Evolutionary conservation across 2,797 vertebrate species (phyloP).

Genomic region (Smutsia temminckii): DNA sequence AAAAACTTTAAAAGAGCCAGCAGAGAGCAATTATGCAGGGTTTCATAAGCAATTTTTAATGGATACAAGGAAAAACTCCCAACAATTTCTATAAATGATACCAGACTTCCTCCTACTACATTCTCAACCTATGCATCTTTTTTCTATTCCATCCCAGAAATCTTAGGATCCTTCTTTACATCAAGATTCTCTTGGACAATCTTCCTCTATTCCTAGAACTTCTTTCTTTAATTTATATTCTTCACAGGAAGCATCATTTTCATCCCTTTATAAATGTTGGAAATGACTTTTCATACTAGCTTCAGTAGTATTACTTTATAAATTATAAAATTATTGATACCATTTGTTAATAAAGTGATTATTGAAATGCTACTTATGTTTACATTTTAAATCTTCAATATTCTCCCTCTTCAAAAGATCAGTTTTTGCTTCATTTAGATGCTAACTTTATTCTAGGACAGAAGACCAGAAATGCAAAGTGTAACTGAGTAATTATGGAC

Average conservation of each 20-base stretch:
- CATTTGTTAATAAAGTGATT: neutral
- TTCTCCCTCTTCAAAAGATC: constrained; percentile 14
- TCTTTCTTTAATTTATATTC: neutral
- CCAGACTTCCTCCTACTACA: neutral
- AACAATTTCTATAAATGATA: neutral
- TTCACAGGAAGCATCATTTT: neutral
- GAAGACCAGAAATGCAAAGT: neutral
- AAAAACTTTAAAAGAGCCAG: neutral
- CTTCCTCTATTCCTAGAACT: neutral
- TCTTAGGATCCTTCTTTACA: neutral
- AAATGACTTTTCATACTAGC: neutral
- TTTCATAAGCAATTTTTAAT: neutral
- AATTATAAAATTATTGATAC: neutral
- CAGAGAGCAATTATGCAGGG: neutral
- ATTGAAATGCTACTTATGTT: neutral
- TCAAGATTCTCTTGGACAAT: neutral
- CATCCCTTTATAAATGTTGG: neutral
- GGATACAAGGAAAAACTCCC: neutral
- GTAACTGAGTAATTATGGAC: constrained; percentile 34
- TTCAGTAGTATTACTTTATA: neutral
- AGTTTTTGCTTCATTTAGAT: constrained; percentile 60
- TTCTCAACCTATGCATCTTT: neutral
- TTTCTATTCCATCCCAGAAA: neutral
- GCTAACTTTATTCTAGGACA: constrained; percentile 47
- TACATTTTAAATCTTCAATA: neutral